phyloP scores from a whole-genome alignment of 2,113 vertebrate genomes.

The Leptodactylus fuscus region DNA sequence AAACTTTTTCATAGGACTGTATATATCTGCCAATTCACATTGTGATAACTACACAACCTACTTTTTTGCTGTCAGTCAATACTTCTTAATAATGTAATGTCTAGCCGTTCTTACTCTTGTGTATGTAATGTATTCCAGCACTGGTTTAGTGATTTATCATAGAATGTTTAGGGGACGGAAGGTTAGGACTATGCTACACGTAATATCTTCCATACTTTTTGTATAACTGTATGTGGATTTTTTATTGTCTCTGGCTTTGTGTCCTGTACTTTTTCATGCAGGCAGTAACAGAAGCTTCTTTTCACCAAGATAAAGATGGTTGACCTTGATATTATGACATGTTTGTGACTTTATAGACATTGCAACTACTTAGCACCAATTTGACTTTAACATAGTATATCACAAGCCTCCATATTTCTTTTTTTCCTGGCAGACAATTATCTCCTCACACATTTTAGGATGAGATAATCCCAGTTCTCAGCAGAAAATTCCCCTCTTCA shows the following conservation, averaged over 20 bases:
- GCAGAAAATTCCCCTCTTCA: conserved; percentile 54
- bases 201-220: background rate
- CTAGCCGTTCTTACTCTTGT: no score
- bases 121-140: no score
- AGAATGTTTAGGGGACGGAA: no score
- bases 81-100: no score
- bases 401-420: conserved; percentile 13
- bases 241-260: no score
- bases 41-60: no score
- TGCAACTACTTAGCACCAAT: conserved; percentile 23
- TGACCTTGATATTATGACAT: background rate
- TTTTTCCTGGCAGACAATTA: conserved; percentile 54
- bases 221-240: no score
- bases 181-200: no score
- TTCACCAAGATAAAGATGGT: background rate
- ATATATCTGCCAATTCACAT: no score
- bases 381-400: conserved; percentile 35
- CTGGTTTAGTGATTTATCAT: no score
- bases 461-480: conserved; percentile 51
- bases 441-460: conserved; percentile 45
- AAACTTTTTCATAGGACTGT: no score
- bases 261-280: background rate
- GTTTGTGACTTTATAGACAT: conserved; percentile 27
- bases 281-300: background rate
- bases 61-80: no score